A percentile compares a stretch with the other conserved stretches of the same genome.
Conservation (phyloP, 2,113 vertebrate species). For the Scophthalmus maximus region DNA sequence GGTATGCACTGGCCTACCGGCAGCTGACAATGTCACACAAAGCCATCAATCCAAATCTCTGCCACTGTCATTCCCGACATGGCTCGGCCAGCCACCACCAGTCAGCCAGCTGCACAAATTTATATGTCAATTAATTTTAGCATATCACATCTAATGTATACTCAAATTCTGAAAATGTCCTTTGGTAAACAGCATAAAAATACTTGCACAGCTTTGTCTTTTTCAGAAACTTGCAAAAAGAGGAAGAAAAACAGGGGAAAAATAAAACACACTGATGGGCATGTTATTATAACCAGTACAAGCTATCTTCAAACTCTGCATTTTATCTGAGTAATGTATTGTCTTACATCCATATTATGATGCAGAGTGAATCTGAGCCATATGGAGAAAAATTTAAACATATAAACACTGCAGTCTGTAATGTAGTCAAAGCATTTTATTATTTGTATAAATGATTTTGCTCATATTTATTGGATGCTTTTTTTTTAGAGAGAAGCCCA, state of each 20-base stretch:
- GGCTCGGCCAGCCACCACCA: conserved; percentile 52
- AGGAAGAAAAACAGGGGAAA: background rate
- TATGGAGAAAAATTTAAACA: background rate
- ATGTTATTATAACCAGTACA: background rate
- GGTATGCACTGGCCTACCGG: conserved; percentile 62
- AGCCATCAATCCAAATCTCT: conserved; percentile 74
- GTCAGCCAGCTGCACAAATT: conserved; percentile 52
- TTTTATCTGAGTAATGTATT: too few species aligned
- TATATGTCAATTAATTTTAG: conserved; percentile 65
- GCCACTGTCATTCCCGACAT: conserved; percentile 67
- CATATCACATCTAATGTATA: conserved; percentile 44
- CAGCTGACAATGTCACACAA: conserved; percentile 74
- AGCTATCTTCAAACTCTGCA: too few species aligned
- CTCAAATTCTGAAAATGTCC: conserved; percentile 32
- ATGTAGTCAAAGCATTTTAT: background rate
- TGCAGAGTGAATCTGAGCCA: too few species aligned
- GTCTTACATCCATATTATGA: too few species aligned
- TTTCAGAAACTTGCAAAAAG: background rate
- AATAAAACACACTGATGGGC: background rate
- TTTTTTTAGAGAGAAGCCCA: conserved; percentile 14
- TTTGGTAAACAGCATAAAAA: conserved; percentile 15
- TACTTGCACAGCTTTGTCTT: background rate
- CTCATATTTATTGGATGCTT: conserved; percentile 12
- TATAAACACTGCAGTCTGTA: background rate
- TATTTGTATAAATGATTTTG: too few species aligned